These are phyloP conservation scores for Neopipo cinnamomea DNA, from an alignment of 2,113 vertebrate species.

Conservation along the genomic window DNA sequence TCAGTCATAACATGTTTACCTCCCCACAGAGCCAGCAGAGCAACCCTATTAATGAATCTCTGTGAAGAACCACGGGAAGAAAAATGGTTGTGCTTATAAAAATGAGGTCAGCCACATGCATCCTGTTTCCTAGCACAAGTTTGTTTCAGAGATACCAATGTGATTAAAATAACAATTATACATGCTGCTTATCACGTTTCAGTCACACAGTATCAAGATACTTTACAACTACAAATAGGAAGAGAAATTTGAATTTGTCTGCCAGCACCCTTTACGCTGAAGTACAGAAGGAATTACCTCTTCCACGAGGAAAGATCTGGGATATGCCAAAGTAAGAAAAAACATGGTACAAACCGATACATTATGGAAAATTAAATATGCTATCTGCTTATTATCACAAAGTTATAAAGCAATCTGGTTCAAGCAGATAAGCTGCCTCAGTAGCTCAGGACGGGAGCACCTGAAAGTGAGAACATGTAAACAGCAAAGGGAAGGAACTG, in stretches of 20 bases:
- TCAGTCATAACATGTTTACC: background rate
- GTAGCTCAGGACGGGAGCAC: background rate
- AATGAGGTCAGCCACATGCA: background rate
- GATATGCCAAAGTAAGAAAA: background rate
- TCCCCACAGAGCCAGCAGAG: background rate
- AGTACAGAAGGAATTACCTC: background rate
- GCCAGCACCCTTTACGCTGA: background rate
- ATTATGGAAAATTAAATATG: background rate
- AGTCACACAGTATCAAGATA: background rate
- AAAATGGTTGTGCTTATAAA: background rate
- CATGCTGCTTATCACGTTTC: background rate
- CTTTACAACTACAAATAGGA: background rate
- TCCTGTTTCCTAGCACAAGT: background rate
- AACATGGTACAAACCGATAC: background rate
- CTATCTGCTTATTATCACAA: background rate
- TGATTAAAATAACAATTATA: background rate
- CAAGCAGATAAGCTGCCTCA: background rate
- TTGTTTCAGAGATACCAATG: background rate
- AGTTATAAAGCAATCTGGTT: background rate
- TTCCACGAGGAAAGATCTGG: background rate
- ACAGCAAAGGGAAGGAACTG: background rate
- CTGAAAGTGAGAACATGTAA: background rate
- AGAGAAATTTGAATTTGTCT: background rate
- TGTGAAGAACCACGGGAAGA: background rate
- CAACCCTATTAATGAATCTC: background rate